Percentiles rank a stretch among this genome's conserved stretches.
phyloP scores from a whole-genome alignment of 2,113 vertebrate genomes.

The Grantiella picta region DNA sequence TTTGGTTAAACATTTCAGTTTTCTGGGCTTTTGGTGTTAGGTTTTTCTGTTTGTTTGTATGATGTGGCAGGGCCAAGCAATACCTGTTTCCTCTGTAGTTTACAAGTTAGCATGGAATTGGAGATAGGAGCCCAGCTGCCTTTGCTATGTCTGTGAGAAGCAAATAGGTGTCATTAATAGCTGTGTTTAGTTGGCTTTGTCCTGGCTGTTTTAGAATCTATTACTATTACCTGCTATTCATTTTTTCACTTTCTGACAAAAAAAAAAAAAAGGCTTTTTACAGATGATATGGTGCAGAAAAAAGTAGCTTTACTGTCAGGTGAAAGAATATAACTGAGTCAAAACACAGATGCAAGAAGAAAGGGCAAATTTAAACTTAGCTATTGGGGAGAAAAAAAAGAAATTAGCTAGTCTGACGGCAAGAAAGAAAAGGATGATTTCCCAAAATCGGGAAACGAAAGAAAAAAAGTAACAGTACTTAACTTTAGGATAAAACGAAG shows the following conservation, averaged over 20 bases:
- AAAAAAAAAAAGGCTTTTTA: not conserved
- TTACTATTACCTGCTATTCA: not conserved
- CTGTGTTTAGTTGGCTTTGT: not conserved
- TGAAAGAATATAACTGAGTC: not conserved
- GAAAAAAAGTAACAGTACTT: not conserved
- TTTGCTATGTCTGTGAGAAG: not conserved
- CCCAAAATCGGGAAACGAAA: not conserved
- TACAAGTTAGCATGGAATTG: not conserved
- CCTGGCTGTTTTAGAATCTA: not conserved
- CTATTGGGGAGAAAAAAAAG: not conserved
- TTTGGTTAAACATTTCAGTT: not conserved
- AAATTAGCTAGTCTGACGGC: not conserved
- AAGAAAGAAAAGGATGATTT: not conserved
- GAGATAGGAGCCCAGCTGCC: not conserved
- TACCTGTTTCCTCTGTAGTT: not conserved
- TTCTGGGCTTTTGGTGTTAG: not conserved
- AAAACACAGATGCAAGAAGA: not conserved
- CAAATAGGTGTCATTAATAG: not conserved
- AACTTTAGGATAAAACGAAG: not conserved
- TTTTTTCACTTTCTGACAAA: not conserved
- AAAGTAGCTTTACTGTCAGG: not conserved
- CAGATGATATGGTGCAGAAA: not conserved
- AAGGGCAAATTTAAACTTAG: not conserved
- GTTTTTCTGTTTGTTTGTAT: not conserved
- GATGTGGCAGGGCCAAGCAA: not conserved